phyloP scores from a whole-genome alignment of 2,113 vertebrate genomes.

The Anguilla rostrata region DNA sequence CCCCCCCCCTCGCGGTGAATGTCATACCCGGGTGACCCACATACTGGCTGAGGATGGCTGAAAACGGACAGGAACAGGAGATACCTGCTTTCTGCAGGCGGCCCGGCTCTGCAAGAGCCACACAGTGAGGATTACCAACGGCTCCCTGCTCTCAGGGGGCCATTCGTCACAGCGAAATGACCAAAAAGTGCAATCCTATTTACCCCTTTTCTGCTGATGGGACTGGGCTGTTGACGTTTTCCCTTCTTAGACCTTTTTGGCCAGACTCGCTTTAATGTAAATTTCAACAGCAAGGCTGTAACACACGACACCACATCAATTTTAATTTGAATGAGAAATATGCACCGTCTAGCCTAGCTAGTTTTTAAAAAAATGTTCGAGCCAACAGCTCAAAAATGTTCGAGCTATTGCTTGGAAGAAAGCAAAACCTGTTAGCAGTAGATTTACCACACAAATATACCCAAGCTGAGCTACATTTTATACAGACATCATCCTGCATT shows the following conservation, averaged over 20 bases:
- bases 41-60: not conserved
- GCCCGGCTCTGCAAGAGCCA: not conserved
- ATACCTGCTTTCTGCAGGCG: not conserved
- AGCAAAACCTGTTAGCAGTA: not conserved
- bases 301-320: not conserved
- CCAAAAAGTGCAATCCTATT: not conserved
- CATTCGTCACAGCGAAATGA: not conserved
- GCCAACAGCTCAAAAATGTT: not conserved
- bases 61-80: too few species aligned
- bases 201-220: not conserved
- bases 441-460: not conserved
- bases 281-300: not conserved
- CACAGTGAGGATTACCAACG: too few species aligned
- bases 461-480: not conserved
- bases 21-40: constrained; percentile 1
- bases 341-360: not conserved
- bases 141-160: not conserved
- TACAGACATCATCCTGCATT: not conserved
- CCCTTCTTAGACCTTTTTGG: not conserved
- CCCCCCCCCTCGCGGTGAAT: not conserved
- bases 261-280: not conserved
- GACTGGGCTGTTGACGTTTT: not conserved
- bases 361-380: not conserved
- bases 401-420: too few species aligned
- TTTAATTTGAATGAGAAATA: not conserved